phyloP scores from a whole-genome alignment of 2,113 vertebrate species.

The Jacana jacana region DNA sequence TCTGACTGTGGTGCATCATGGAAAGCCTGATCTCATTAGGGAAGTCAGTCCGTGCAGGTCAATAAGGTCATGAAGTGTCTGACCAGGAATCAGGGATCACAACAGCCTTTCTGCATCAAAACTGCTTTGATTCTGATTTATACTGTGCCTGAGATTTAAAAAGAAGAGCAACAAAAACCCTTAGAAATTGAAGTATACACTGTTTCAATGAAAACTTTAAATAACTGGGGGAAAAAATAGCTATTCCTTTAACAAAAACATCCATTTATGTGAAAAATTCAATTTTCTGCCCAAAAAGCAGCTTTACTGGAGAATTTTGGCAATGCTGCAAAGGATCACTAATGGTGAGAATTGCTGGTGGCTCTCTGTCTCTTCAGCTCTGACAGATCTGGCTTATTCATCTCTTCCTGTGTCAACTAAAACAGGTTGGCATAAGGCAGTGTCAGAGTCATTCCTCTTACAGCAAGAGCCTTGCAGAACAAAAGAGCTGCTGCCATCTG shows the following conservation, averaged over 20 bases:
- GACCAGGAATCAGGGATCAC: neutral
- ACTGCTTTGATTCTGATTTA: conserved; percentile 21
- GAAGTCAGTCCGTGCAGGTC: neutral
- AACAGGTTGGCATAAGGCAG: conserved; percentile 53
- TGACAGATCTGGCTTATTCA: conserved; percentile 59
- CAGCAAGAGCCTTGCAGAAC: conserved; percentile 27
- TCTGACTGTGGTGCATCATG: accelerated
- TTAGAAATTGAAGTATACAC: neutral
- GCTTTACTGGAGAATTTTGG: conserved; percentile 26
- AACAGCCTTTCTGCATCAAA: conserved; percentile 10
- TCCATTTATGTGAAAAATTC: neutral
- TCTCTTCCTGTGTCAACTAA: conserved; percentile 45
- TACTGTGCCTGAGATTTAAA: neutral
- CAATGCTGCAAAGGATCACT: neutral
- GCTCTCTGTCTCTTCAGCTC: conserved; percentile 46
- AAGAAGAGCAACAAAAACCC: neutral
- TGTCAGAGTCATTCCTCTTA: conserved; percentile 22
- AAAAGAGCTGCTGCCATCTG: conserved; percentile 25
- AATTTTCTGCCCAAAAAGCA: neutral
- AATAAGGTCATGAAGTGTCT: neutral
- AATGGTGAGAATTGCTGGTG: conserved; percentile 52
- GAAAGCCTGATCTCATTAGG: neutral
- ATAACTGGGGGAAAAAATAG: neutral
- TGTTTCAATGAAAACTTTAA: neutral
- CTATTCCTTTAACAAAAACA: neutral